phyloP scores from a whole-genome alignment of 1,140 invertebrate species.

The Trigoniulus corallinus region DNA sequence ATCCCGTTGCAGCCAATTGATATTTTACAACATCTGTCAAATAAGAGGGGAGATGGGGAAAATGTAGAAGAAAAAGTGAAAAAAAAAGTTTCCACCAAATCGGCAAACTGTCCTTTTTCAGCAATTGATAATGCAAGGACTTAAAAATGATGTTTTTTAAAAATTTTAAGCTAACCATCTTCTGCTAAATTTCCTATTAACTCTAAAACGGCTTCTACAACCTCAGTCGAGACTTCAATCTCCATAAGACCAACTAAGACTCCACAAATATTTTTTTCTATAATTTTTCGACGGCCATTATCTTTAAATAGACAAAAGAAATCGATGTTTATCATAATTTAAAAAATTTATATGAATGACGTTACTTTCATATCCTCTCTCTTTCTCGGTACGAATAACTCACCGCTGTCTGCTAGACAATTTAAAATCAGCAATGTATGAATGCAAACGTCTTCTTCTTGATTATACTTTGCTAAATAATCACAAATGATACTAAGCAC shows the following conservation, averaged over 20 bases:
- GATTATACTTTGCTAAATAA: conserved; percentile 31
- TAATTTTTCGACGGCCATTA: conserved; percentile 17
- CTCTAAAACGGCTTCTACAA: conserved; percentile 24
- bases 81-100: too few species aligned
- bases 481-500: conserved; percentile 41
- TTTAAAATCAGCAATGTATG: conserved; percentile 53
- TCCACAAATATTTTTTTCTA: conserved; percentile 13
- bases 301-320: conserved; percentile 16
- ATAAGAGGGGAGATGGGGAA: too few species aligned
- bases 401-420: conserved; percentile 48
- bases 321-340: neutral
- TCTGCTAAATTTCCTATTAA: conserved; percentile 25
- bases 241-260: conserved; percentile 16
- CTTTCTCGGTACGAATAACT: conserved; percentile 10
- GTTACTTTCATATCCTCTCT: neutral
- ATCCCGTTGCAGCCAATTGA: conserved; percentile 48
- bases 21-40: conserved; percentile 52
- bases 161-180: conserved; percentile 18
- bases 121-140: too few species aligned
- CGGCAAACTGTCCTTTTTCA: too few species aligned
- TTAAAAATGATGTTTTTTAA: neutral
- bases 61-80: too few species aligned
- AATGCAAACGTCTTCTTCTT: conserved; percentile 39
- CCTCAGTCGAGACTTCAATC: conserved; percentile 17
- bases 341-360: neutral